Percentiles rank a stretch among this genome's conserved stretches.
Evolutionary conservation across 2,888 invertebrate genomes (phyloP).

Genomic region (Sclerodermus sp.): DNA sequence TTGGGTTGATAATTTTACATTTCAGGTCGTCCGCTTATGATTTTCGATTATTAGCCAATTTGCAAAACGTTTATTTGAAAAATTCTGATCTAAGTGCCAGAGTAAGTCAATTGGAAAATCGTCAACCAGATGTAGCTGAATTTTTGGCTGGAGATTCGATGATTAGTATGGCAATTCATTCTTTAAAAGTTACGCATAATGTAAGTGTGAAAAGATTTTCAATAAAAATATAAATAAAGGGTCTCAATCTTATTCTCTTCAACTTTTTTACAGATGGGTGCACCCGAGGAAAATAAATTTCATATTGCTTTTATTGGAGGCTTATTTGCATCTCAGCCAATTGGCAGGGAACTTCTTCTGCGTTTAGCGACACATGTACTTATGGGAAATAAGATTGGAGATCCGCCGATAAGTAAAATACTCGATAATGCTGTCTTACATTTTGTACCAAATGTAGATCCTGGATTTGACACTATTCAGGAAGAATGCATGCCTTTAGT

Average conservation of each 20-base stretch:
- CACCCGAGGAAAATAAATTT: conserved; percentile 79
- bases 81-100: conserved; percentile 65
- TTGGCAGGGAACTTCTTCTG: conserved; percentile 81
- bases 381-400: conserved; percentile 70
- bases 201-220: conserved; percentile 59
- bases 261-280: conserved; percentile 63
- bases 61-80: conserved; percentile 42
- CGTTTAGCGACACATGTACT: conserved; percentile 82
- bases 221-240: neutral
- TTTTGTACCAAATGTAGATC: conserved; percentile 73
- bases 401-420: conserved; percentile 67
- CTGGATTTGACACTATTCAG: conserved; percentile 60
- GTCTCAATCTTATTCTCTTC: neutral
- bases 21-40: conserved; percentile 73
- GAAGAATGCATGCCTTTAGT: conserved; percentile 55
- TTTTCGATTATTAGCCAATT: conserved; percentile 63
- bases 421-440: conserved; percentile 76
- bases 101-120: conserved; percentile 71
- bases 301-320: conserved; percentile 85
- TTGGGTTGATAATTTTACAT: conserved; percentile 4
- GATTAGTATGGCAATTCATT: conserved; percentile 68
- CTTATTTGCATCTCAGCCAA: conserved; percentile 76
- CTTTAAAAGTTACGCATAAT: conserved; percentile 72
- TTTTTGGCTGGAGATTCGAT: conserved; percentile 72
- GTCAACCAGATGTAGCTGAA: conserved; percentile 69